Percentiles rank a stretch among this genome's conserved stretches.
Evolutionary conservation across 1,140 invertebrate species (phyloP).

Genomic region (Nasonia longicornis): DNA sequence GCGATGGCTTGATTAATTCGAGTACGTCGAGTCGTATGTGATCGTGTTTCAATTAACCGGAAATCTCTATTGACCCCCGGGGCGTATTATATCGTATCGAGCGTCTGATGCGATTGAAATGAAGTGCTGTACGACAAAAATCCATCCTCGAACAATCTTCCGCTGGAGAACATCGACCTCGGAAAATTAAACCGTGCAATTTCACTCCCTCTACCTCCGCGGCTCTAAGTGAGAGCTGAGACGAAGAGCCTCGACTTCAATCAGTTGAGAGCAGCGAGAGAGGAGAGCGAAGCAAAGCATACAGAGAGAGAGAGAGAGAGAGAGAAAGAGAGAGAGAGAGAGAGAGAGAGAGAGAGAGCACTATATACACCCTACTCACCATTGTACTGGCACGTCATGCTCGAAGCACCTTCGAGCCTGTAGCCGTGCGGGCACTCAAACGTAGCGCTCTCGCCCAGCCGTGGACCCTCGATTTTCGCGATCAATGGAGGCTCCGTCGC

Average conservation of each 20-base stretch:
- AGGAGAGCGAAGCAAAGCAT: not conserved
- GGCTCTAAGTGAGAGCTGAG: not conserved
- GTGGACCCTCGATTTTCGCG: slow-evolving; percentile 75
- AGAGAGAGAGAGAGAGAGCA: not conserved
- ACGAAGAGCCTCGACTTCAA: not conserved
- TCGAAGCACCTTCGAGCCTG: slow-evolving; percentile 75
- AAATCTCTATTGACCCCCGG: too few species aligned
- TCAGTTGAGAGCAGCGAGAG: not conserved
- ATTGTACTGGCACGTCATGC: slow-evolving; percentile 81
- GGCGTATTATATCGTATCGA: not conserved
- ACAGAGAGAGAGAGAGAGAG: not conserved
- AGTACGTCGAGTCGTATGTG: not conserved
- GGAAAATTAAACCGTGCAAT: slow-evolving; percentile 20
- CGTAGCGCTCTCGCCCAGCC: slow-evolving; percentile 75
- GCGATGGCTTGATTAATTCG: not conserved
- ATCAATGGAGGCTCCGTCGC: slow-evolving; percentile 67
- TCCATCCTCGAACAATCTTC: too few species aligned
- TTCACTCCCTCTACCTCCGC: not conserved
- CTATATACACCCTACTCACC: slow-evolving; percentile 63
- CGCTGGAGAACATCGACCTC: not conserved
- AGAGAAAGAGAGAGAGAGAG: too few species aligned
- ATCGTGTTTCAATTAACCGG: not conserved
- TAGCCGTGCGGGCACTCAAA: slow-evolving; percentile 81
- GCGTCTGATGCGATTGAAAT: not conserved
- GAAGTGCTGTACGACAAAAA: too few species aligned